Base-by-base conservation (phyloP, 1,140 invertebrate species). In the Drosophila mayri region DNA sequence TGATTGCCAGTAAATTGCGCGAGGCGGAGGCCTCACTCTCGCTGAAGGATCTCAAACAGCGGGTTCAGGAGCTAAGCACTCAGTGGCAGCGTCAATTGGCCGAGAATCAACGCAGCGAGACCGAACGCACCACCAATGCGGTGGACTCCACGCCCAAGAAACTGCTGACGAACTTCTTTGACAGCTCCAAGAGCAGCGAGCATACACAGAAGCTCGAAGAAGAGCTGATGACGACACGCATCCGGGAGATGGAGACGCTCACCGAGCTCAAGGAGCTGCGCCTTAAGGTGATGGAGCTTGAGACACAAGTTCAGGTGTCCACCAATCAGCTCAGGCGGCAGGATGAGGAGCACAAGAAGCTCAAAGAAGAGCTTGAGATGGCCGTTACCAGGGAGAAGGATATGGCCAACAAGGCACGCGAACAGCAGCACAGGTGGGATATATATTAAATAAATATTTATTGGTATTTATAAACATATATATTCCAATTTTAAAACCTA, bases 261-360 rank as follows among this genome's bases (percentile, higher is more conserved):
- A 97, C 98, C 4, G 98, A 99, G 93, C 94, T 99, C 1, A 99
- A 99, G 92, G 98, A 99, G 92, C 94, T 98, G 47, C 95, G 98
- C 85, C 95, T 99, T 9, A 99, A 98, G 94, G 95, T 99, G 0
- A 99, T 99, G 99, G 98, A 99, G 93, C 94, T 99, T n/a, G 98
- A 99, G 92, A 99, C 98, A 3, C 98, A 98, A 93, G 98, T 98
- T 40, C 98, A 99, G 92, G 98, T 99, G 1, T 97, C 97, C 44
- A 97, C 97, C 12, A 99, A 99, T 93, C 98, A 99, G 91, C 94
- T 99, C 64, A 95, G 97, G 30, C 94, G 98, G 32, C 98, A 99
- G 93, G 98, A 99, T 82, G 98, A 99, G 63, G 98, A 99, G 85
- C 96, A 97, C 76, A 97, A 98, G 86, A 94, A 95, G 76, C 92